A percentile compares a stretch with the other conserved stretches of the same genome.
These are phyloP conservation scores for Atethmia centrago DNA, from an alignment of 2,888 invertebrate genomes.

Conservation along the genomic window DNA sequence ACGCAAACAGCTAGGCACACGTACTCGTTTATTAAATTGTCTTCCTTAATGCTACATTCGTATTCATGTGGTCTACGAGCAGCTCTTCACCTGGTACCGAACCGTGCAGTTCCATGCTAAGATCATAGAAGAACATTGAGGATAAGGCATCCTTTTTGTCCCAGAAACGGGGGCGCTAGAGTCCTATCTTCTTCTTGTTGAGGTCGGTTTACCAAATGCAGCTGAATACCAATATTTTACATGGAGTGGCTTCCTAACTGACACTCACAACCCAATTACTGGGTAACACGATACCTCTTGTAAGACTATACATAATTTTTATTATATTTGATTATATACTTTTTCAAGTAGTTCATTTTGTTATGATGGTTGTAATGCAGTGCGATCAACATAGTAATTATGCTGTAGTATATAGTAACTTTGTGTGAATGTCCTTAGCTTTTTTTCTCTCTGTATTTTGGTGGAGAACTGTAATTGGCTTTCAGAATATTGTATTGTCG, in stretches of 20 bases:
- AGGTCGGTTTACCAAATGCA: not conserved
- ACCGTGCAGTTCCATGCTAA: constrained; percentile 12
- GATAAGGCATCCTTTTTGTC: not conserved
- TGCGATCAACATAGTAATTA: too few relatives aligned
- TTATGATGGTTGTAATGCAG: too few relatives aligned
- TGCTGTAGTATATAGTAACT: too few relatives aligned
- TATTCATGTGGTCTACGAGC: constrained; percentile 32
- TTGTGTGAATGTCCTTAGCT: too few relatives aligned
- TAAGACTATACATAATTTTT: not conserved
- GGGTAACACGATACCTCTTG: not conserved
- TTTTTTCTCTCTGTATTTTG: too few relatives aligned
- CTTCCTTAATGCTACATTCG: constrained; percentile 36
- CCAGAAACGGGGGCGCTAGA: not conserved
- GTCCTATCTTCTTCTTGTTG: not conserved
- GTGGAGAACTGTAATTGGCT: too few relatives aligned
- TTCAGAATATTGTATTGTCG: too few relatives aligned
- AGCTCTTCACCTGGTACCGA: constrained; percentile 35
- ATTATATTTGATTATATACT: not conserved
- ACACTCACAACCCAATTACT: not conserved
- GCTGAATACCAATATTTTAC: not conserved
- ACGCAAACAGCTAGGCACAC: not conserved
- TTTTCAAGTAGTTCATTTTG: too few relatives aligned
- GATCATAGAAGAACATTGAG: constrained; percentile 1
- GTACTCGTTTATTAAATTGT: constrained; percentile 42
- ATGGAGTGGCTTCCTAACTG: not conserved